Percentiles rank a stretch among this genome's conserved stretches.
phyloP scores from a whole-genome alignment of 2,113 vertebrate genomes.

The Zonotrichia leucophrys region DNA sequence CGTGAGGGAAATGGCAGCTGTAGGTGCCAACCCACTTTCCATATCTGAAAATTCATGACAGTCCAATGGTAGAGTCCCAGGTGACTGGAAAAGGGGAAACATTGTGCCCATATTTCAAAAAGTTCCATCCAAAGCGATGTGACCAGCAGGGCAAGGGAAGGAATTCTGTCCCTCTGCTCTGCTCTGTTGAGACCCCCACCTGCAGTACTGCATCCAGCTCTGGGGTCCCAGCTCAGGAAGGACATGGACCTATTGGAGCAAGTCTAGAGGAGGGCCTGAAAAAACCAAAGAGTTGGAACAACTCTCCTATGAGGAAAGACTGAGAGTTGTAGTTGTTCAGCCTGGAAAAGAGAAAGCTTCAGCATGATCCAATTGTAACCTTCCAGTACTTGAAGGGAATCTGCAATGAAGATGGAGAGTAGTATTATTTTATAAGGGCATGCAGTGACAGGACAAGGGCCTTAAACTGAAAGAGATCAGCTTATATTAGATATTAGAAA shows the following conservation, averaged over 20 bases:
- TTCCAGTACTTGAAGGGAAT: background rate
- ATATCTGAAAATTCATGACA: background rate
- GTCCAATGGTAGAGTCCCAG: background rate
- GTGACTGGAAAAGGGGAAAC: background rate
- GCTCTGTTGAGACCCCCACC: background rate
- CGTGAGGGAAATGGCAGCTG: background rate
- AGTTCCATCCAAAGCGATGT: background rate
- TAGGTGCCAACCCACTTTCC: background rate
- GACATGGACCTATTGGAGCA: background rate
- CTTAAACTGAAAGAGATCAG: background rate
- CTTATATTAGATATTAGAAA: background rate
- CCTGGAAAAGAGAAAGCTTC: background rate
- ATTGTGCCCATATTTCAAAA: background rate
- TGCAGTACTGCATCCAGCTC: background rate
- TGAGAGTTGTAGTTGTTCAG: background rate
- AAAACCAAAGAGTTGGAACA: background rate
- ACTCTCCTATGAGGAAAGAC: background rate
- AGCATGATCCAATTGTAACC: accelerated
- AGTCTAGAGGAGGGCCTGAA: background rate
- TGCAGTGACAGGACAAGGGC: background rate
- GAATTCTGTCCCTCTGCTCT: background rate
- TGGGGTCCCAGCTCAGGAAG: background rate
- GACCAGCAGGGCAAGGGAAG: background rate
- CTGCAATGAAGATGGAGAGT: accelerated
- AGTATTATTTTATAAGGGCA: background rate